Evolutionary conservation across 2,113 vertebrate genomes (phyloP).

Genomic region (Phylloscopus trochilus): DNA sequence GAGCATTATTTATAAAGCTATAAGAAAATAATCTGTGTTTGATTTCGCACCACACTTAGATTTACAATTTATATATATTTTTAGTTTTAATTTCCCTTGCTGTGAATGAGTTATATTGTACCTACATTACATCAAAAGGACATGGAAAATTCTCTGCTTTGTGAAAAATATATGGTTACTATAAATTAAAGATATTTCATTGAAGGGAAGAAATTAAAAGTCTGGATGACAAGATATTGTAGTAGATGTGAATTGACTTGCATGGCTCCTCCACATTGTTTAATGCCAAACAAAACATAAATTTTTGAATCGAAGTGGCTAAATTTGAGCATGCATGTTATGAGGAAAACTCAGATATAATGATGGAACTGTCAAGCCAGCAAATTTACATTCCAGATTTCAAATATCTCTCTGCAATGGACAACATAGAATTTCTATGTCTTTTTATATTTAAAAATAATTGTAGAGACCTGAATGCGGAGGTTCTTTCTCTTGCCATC

Average conservation of each 20-base stretch:
- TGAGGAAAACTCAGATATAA: neutral
- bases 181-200: neutral
- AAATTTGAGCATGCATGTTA: fast-evolving
- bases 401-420: neutral
- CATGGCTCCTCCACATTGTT: neutral
- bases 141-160: neutral
- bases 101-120: neutral
- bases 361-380: neutral
- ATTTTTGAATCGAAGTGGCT: neutral
- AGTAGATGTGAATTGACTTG: neutral
- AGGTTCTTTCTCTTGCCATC: neutral
- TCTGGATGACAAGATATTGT: neutral
- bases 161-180: neutral
- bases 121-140: neutral
- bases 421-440: neutral
- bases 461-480: neutral
- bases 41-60: neutral
- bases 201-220: neutral
- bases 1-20: neutral
- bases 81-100: neutral
- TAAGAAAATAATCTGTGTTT: neutral
- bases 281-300: neutral
- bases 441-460: neutral
- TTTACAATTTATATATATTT: neutral
- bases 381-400: neutral